These are phyloP conservation scores for Eupithecia dodoneata DNA, from an alignment of 2,888 invertebrate genomes.

Conservation along the genomic window DNA sequence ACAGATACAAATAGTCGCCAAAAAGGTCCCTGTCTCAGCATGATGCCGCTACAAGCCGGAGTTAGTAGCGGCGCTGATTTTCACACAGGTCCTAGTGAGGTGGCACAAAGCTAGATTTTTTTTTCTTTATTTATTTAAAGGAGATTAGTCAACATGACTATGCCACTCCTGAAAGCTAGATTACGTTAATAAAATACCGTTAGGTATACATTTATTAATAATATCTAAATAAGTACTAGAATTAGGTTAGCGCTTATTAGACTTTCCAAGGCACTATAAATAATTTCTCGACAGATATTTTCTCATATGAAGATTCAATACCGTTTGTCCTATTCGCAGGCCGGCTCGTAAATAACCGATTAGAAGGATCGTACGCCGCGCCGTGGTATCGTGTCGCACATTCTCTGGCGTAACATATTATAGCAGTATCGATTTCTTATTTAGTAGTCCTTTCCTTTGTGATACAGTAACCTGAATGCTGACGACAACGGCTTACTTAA, in stretches of 20 bases:
- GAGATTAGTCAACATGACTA: no score
- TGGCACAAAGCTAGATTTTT: no score
- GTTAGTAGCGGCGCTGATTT: no score
- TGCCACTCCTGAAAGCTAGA: no score
- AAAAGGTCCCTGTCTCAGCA: no score
- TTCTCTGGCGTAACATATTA: not conserved
- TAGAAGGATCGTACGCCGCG: not conserved
- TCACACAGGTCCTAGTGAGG: no score
- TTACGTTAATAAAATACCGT: no score
- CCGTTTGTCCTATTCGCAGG: not conserved
- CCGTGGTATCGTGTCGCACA: not conserved
- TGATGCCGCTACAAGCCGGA: no score
- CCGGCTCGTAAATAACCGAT: not conserved
- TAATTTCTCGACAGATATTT: not conserved
- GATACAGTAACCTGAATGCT: not conserved
- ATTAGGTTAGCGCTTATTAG: not conserved
- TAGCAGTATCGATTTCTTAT: not conserved
- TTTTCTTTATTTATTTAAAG: no score
- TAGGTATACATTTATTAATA: no score
- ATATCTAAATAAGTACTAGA: not conserved
- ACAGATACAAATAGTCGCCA: no score
- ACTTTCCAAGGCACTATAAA: not conserved
- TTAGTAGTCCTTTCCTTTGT: not conserved
- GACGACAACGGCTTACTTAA: not conserved
- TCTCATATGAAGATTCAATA: not conserved